A percentile compares a stretch with the other conserved stretches of the same genome.
These are phyloP conservation scores for Sebastolobus alascanus DNA, from an alignment of 2,797 vertebrate species.

Conservation along the genomic window DNA sequence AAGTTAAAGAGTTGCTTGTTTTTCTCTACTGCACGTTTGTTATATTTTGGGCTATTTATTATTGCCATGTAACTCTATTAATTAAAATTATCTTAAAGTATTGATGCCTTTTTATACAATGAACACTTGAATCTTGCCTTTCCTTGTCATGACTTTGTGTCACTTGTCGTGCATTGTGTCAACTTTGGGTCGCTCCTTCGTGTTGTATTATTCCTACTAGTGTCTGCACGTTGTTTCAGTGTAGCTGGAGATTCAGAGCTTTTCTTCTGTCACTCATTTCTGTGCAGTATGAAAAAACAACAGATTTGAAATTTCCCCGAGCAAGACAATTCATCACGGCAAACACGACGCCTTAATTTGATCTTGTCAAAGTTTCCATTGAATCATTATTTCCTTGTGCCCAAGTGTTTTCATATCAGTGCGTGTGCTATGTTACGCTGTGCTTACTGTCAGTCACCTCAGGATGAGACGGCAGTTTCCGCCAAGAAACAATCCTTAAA, in stretches of 20 bases:
- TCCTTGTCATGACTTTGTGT: constrained; percentile 1
- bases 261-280: constrained; percentile 16
- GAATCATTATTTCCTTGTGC: constrained; percentile 43
- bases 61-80: background rate
- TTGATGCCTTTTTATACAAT: background rate
- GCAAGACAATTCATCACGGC: constrained; percentile 36
- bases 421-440: constrained; percentile 9
- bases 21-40: background rate
- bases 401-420: constrained; percentile 43
- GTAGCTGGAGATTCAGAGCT: constrained; percentile 2
- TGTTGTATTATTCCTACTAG: constrained; percentile 1
- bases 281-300: constrained; percentile 9
- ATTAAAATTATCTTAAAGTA: background rate
- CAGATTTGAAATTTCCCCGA: constrained; percentile 33
- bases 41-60: background rate
- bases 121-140: background rate
- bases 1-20: background rate
- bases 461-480: constrained; percentile 30
- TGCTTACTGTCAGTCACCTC: constrained; percentile 45
- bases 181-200: background rate
- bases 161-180: background rate
- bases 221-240: constrained; percentile 7
- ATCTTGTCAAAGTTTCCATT: constrained; percentile 48
- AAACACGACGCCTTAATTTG: constrained; percentile 56
- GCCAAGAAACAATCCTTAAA: constrained; percentile 34